phyloP scores from a whole-genome alignment of 2,888 invertebrate species.

The Eupithecia subfuscata region DNA sequence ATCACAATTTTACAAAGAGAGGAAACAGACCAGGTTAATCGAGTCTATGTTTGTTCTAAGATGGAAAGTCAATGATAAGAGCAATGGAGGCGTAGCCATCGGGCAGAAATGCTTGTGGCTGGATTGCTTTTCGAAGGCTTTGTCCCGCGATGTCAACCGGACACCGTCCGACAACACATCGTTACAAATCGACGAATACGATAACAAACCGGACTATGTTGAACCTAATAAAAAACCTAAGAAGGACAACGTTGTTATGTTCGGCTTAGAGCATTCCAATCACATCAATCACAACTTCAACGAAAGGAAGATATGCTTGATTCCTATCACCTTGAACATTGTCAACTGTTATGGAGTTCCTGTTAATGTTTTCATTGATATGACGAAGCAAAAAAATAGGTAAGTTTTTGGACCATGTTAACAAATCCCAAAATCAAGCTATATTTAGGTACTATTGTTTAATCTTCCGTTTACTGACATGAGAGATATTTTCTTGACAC shows the following conservation, averaged over 20 bases:
- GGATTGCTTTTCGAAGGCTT: slow-evolving; percentile 82
- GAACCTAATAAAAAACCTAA: slow-evolving; percentile 61
- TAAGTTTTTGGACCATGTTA: slow-evolving; percentile 53
- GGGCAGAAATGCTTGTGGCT: slow-evolving; percentile 89
- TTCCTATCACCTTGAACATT: slow-evolving; percentile 87
- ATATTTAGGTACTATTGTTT: not conserved
- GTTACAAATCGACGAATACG: slow-evolving; percentile 69
- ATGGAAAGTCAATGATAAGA: slow-evolving; percentile 85
- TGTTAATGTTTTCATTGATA: slow-evolving; percentile 85
- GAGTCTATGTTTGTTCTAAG: slow-evolving; percentile 77
- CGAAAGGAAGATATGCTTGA: slow-evolving; percentile 84
- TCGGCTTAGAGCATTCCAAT: slow-evolving; percentile 84
- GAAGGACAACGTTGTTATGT: slow-evolving; percentile 82
- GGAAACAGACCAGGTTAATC: slow-evolving; percentile 61
- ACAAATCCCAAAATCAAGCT: not conserved
- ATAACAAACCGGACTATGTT: slow-evolving; percentile 54
- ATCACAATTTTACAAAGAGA: slow-evolving; percentile 32
- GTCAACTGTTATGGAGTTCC: slow-evolving; percentile 86
- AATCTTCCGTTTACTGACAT: not conserved
- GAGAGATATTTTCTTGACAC: not conserved
- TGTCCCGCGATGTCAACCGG: slow-evolving; percentile 69
- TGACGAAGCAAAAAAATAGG: slow-evolving; percentile 84
- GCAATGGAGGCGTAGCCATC: slow-evolving; percentile 81
- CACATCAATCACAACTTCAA: slow-evolving; percentile 86
- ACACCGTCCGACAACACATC: slow-evolving; percentile 60